These are phyloP conservation scores for Cheumatopsyche charites DNA, from an alignment of 1,140 invertebrate species.

Conservation along the genomic window DNA sequence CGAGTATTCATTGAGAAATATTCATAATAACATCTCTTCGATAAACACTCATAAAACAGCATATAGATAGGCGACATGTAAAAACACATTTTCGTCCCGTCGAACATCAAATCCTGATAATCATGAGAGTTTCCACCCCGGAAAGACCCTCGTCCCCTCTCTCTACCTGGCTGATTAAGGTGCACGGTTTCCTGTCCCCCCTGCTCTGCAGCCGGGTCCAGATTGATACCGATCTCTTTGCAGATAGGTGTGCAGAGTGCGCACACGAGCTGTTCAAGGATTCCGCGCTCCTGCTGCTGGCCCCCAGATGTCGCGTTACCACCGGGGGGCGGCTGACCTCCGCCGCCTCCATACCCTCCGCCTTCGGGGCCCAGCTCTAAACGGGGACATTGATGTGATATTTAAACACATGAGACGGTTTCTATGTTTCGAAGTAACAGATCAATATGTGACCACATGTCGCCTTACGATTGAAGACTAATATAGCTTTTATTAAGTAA, in stretches of 20 bases:
- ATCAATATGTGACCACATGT: slow-evolving; percentile 3
- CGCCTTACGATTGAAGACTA: neutral
- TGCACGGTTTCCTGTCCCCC: slow-evolving; percentile 49
- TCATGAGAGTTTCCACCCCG: no score
- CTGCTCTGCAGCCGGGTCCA: slow-evolving; percentile 51
- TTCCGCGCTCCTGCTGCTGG: slow-evolving; percentile 52
- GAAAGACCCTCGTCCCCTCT: slow-evolving; percentile 15
- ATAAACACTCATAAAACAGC: no score
- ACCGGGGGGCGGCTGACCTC: slow-evolving; percentile 46
- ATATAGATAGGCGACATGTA: no score
- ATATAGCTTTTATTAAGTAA: no score
- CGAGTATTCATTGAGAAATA: no score
- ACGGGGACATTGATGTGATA: slow-evolving; percentile 21
- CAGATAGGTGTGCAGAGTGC: slow-evolving; percentile 59
- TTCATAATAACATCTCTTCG: no score
- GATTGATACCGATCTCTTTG: slow-evolving; percentile 59
- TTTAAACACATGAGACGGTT: neutral
- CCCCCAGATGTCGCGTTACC: slow-evolving; percentile 7
- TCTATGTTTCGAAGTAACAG: no score
- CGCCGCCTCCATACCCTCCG: slow-evolving; percentile 51
- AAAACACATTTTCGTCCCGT: no score
- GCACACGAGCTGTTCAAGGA: slow-evolving; percentile 58
- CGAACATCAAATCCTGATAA: no score
- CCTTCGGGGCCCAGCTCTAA: slow-evolving; percentile 39
- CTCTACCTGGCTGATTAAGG: slow-evolving; percentile 47